Base-by-base conservation (phyloP, 2,888 invertebrate species). In the Taphrorychus bicolor region DNA sequence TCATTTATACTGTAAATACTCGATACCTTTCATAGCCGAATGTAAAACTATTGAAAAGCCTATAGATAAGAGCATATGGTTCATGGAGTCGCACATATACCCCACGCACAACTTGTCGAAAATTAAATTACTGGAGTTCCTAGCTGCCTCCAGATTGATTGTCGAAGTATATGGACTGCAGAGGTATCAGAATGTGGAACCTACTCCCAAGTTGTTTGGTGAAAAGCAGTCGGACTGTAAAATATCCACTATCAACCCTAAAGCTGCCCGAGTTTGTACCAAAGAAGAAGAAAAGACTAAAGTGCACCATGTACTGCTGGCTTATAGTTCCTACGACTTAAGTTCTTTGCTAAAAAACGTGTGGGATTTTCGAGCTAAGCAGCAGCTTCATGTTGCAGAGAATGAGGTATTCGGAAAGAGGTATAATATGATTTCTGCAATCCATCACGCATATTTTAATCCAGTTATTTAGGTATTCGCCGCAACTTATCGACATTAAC, bases 311-410 rank as follows among this genome's bases (percentile, higher is more conserved):
- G 63, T 70, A 1, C 40, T 73, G 5, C 52, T 76, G 22, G 75
- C 74, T 16, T 70, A 76, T 11, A 71, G 72, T 21, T 66, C 67
- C 5, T 76, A 66, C 51, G 74, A 76, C 64, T 56, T 76, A 4
- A 76, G 75, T 64, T 75, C 75, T 1, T 65, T 76, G 19, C 45
- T 75, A 14, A 70, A 70, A 19, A 74, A 76, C 42, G 57, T 75
- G 17, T 76, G 76, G 76, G 70, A 71, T 22, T 76, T 73, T 90
- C 90, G 65, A 89, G 89, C 72, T 90, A 91, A 73, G 89, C 91
- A 80, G 88, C 89, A 74, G 87, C 85, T 70, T 87, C 87, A 74
- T 89, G 90, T 32, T 32, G 5, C 32, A 32, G 32, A n/a, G n/a
- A n/a, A n/a, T n/a, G n/a, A n/a, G n/a, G n/a, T n/a, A n/a, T n/a